Percentiles rank a stretch among this genome's conserved stretches.
Conservation (phyloP, 2,797 vertebrate species). For the Phoxinus dragarum region DNA sequence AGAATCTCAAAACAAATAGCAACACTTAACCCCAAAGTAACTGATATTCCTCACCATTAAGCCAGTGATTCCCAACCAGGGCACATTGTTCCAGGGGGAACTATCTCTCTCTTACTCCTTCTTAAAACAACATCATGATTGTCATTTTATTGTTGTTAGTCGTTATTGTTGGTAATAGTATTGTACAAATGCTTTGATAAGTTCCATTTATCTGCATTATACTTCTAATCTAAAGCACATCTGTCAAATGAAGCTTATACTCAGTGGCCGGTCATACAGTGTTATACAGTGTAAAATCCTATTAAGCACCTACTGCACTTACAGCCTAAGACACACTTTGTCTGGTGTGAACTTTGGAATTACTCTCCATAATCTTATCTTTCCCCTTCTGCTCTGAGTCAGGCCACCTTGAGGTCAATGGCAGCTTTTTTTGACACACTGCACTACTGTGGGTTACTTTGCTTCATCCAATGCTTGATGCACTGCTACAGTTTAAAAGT, state of each 20-base stretch:
- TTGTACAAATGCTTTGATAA: background rate
- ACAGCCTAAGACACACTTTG: conserved; percentile 53
- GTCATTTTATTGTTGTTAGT: background rate
- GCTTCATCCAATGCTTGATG: conserved; percentile 29
- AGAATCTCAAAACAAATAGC: background rate
- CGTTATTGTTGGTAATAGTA: background rate
- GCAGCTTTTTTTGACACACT: conserved; percentile 53
- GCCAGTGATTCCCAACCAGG: background rate
- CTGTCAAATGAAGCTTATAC: conserved; percentile 12
- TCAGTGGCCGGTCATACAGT: background rate
- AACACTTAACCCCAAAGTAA: background rate
- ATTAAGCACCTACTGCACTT: conserved; percentile 49
- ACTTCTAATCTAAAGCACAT: conserved; percentile 7
- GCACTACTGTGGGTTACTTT: conserved; percentile 39
- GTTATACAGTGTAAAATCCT: conserved; percentile 30
- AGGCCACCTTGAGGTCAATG: conserved; percentile 45
- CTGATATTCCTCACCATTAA: background rate
- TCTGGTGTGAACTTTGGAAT: conserved; percentile 47
- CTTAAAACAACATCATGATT: background rate
- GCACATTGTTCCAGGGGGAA: background rate
- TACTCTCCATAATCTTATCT: conserved; percentile 56
- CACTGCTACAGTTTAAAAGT: background rate
- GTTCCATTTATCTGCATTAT: background rate
- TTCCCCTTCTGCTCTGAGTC: background rate
- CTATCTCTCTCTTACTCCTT: background rate